Percentiles rank a stretch among this genome's conserved stretches.
Conservation (phyloP, 1,140 invertebrate genomes). For the Sesamia nonagrioides region DNA sequence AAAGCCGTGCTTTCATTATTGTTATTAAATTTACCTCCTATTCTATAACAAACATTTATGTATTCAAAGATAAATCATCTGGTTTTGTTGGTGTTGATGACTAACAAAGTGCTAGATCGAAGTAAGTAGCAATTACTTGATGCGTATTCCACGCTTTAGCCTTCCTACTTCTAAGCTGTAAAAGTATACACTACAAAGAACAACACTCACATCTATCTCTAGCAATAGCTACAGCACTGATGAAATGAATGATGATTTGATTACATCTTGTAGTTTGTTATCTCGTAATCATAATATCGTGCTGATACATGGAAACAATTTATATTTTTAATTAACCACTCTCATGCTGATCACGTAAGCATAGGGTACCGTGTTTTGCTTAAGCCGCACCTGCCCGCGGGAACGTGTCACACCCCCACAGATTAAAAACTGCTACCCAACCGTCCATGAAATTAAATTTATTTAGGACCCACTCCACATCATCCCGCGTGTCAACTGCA, state of each 20-base stretch:
- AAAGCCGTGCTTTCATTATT: slow-evolving; percentile 62
- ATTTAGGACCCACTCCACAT: slow-evolving; percentile 80
- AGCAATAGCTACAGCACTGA: no score
- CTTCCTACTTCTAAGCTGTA: background rate
- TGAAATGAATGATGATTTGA: no score
- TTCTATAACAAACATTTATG: slow-evolving; percentile 20
- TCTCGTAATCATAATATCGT: background rate
- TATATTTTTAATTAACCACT: slow-evolving; percentile 66
- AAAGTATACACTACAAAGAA: no score
- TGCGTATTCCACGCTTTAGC: background rate
- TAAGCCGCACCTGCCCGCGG: slow-evolving; percentile 61
- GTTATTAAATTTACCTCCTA: slow-evolving; percentile 63
- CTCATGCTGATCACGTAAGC: slow-evolving; percentile 61
- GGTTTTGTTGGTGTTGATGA: slow-evolving; percentile 28
- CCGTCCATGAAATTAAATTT: slow-evolving; percentile 83
- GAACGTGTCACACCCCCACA: slow-evolving; percentile 68
- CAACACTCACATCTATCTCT: background rate
- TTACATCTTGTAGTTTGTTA: background rate
- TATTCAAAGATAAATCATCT: slow-evolving; percentile 16
- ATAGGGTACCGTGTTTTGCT: slow-evolving; percentile 54
- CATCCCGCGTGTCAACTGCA: slow-evolving; percentile 75
- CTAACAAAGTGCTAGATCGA: slow-evolving; percentile 5
- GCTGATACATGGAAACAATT: slow-evolving; percentile 33
- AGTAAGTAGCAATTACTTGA: background rate
- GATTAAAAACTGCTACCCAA: slow-evolving; percentile 73